Conservation (phyloP, 2,888 invertebrate species). For the Thelaira solivaga region DNA sequence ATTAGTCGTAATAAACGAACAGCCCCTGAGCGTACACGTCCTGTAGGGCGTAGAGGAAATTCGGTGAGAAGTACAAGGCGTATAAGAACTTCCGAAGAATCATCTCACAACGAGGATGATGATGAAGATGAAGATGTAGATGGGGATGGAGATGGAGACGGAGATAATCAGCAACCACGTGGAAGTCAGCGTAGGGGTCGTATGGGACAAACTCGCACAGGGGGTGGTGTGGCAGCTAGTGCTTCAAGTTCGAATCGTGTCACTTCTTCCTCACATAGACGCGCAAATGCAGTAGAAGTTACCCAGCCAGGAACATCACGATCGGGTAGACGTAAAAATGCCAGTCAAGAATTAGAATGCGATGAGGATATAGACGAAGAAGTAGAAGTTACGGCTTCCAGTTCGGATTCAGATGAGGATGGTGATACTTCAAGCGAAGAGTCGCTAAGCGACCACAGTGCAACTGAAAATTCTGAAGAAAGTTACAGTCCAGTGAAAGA, state of each 20-base stretch:
- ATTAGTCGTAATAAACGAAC: slow-evolving; percentile 68
- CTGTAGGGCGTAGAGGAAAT: slow-evolving; percentile 32
- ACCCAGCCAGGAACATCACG: slow-evolving; percentile 65
- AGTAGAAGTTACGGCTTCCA: slow-evolving; percentile 35
- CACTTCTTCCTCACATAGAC: slow-evolving; percentile 72
- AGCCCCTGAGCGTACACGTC: slow-evolving; percentile 67
- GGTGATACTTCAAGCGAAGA: slow-evolving; percentile 60
- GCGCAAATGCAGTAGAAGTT: slow-evolving; percentile 55
- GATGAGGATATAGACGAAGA: slow-evolving; percentile 62
- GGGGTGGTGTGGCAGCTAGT: slow-evolving; percentile 54
- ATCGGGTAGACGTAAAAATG: slow-evolving; percentile 66
- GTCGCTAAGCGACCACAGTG: slow-evolving; percentile 65
- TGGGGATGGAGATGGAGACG: slow-evolving; percentile 72
- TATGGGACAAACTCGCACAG: slow-evolving; percentile 62
- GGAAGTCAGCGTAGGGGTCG: slow-evolving; percentile 63
- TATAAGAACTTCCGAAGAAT: slow-evolving; percentile 70
- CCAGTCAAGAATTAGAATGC: slow-evolving; percentile 70
- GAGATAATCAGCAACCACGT: slow-evolving; percentile 63
- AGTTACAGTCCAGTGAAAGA: slow-evolving; percentile 78
- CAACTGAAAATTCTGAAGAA: slow-evolving; percentile 79
- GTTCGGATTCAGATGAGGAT: slow-evolving; percentile 63
- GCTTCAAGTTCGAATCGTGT: slow-evolving; percentile 74
- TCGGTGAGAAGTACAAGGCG: slow-evolving; percentile 59
- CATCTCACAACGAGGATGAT: slow-evolving; percentile 71
- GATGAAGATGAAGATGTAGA: slow-evolving; percentile 73